phyloP scores from a whole-genome alignment of 1,140 invertebrate genomes.

The Teleogryllus occipitalis region DNA sequence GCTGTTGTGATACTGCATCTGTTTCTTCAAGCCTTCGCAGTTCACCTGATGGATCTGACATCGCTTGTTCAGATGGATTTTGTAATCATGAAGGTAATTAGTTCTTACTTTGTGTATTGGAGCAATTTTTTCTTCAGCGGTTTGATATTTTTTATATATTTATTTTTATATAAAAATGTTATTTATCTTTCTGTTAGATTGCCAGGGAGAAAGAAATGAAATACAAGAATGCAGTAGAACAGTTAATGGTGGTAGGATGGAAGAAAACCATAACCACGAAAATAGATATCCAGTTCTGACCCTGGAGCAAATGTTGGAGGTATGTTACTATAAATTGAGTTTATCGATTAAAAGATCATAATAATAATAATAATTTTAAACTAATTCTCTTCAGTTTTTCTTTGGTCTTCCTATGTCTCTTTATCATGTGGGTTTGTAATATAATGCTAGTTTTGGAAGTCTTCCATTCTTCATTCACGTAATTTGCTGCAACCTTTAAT shows the following conservation, averaged over 20 bases:
- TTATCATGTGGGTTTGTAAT: too few relatives aligned
- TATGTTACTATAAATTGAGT: constrained; percentile 34
- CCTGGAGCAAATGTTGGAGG: constrained; percentile 61
- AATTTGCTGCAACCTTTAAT: too few relatives aligned
- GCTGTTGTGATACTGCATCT: constrained; percentile 51
- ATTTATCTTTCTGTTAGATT: background rate
- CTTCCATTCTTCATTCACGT: too few relatives aligned
- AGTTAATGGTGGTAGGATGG: constrained; percentile 30
- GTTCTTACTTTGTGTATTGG: too few relatives aligned
- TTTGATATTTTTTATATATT: too few relatives aligned
- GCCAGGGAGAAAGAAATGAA: constrained; percentile 25
- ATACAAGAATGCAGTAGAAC: constrained; percentile 32
- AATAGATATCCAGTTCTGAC: constrained; percentile 36
- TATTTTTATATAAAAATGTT: too few relatives aligned
- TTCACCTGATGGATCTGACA: constrained; percentile 74
- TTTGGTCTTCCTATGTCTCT: too few relatives aligned
- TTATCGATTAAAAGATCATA: too few relatives aligned
- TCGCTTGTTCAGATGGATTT: constrained; percentile 73
- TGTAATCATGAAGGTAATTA: constrained; percentile 63
- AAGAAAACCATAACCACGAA: constrained; percentile 9
- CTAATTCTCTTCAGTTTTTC: background rate
- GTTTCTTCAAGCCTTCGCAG: constrained; percentile 61
- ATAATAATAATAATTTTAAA: too few relatives aligned
- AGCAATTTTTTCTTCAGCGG: too few relatives aligned
- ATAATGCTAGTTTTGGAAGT: too few relatives aligned